Conservation (phyloP, 2,113 vertebrate species). For the Crotalus tigris region DNA sequence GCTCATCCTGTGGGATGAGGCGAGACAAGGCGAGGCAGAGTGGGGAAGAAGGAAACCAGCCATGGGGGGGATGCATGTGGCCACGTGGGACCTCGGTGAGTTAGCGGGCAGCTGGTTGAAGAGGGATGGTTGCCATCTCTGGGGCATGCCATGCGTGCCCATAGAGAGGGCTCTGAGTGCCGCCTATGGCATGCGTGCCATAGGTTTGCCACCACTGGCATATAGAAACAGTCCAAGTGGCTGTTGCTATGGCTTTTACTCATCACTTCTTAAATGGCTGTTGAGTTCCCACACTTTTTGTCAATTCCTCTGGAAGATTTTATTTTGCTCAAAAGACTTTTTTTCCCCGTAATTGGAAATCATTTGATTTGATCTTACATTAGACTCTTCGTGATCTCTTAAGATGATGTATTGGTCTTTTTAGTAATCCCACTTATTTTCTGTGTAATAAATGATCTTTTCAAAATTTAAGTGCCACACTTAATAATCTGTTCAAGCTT, state of each 20-base stretch:
- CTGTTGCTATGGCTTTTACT: neutral
- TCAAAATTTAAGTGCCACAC: neutral
- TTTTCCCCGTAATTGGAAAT: neutral
- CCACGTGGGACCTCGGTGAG: too few species aligned
- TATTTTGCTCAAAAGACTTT: neutral
- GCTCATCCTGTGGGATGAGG: too few species aligned
- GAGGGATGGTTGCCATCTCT: too few species aligned
- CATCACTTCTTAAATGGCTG: neutral
- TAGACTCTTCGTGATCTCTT: neutral
- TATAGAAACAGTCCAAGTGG: neutral
- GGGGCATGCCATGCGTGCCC: too few species aligned
- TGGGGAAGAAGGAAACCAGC: too few species aligned
- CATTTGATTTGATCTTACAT: neutral
- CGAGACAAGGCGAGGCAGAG: too few species aligned
- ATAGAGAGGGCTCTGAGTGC: too few species aligned
- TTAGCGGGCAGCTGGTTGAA: too few species aligned
- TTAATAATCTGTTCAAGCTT: neutral
- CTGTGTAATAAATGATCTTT: neutral
- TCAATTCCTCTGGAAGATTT: neutral
- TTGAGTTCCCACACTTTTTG: neutral
- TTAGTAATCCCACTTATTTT: neutral
- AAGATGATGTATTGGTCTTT: neutral
- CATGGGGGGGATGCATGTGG: too few species aligned
- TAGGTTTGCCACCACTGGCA: too few species aligned
- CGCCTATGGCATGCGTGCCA: too few species aligned